Conservation (phyloP, 2,888 invertebrate species). For the Conus canariensis region DNA sequence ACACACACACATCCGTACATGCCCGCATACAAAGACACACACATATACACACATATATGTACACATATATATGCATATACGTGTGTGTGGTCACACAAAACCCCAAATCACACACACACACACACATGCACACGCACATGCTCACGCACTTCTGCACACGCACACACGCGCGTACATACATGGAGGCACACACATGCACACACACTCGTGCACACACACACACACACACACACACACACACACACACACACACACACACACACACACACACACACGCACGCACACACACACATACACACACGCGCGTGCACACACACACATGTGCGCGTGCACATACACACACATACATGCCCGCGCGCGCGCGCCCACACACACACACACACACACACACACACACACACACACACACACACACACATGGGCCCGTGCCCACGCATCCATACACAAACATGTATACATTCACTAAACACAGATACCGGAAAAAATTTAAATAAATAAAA, state of each 20-base stretch:
- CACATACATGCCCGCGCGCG: background rate
- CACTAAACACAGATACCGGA: too few relatives aligned
- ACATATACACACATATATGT: background rate
- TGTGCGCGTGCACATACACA: background rate
- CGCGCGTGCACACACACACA: background rate
- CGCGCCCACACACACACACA: background rate
- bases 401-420: background rate
- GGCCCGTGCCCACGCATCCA: too few relatives aligned
- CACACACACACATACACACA: background rate
- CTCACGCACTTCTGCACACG: too few relatives aligned
- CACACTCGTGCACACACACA: background rate
- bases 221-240: background rate
- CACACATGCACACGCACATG: too few relatives aligned
- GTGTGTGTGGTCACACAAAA: too few relatives aligned
- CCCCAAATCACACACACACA: too few relatives aligned
- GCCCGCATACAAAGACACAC: constrained; percentile 10
- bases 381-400: background rate
- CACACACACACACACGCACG: background rate
- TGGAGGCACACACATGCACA: too few relatives aligned
- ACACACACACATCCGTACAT: background rate
- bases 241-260: background rate
- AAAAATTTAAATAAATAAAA: too few relatives aligned
- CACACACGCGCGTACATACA: too few relatives aligned
- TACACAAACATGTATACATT: too few relatives aligned
- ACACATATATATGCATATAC: too few relatives aligned